A percentile compares a stretch with the other conserved stretches of the same genome.
phyloP scores from a whole-genome alignment of 1,140 invertebrate genomes.

The Brachionus angularis region DNA sequence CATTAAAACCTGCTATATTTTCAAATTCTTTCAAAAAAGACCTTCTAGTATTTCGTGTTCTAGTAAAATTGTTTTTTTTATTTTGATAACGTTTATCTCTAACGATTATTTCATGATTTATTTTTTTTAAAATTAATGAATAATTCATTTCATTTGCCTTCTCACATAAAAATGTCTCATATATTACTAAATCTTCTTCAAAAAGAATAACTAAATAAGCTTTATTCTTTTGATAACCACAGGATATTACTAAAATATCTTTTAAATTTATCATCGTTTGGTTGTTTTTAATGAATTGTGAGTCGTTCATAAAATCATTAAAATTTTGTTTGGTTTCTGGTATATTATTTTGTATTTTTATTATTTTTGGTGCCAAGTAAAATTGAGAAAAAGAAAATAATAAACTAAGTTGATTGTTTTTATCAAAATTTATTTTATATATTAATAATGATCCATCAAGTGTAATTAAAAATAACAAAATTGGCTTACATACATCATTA shows the following conservation, averaged over 20 bases:
- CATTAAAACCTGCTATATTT: not conserved
- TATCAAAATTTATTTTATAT: not conserved
- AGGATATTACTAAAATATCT: not conserved
- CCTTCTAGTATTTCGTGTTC: not conserved
- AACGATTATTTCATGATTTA: slow-evolving; percentile 19
- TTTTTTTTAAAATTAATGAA: slow-evolving; percentile 10
- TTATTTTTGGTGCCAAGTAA: not conserved
- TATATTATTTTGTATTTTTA: too few relatives aligned
- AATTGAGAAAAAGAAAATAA: not conserved
- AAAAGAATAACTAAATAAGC: not conserved
- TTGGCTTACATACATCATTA: not conserved
- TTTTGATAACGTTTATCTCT: slow-evolving; percentile 7
- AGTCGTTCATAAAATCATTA: too few relatives aligned
- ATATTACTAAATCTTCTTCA: slow-evolving; percentile 34
- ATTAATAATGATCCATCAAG: not conserved
- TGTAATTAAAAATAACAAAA: not conserved
- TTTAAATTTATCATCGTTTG: too few relatives aligned
- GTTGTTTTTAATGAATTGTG: too few relatives aligned
- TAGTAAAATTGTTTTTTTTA: not conserved
- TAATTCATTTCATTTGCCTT: too few relatives aligned
- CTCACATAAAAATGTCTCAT: not conserved
- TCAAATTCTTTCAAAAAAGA: slow-evolving; percentile 16
- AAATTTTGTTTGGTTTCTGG: too few relatives aligned
- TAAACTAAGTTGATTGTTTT: too few relatives aligned
- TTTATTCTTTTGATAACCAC: not conserved